These are phyloP conservation scores for Coleophora flavipennella DNA, from an alignment of 2,888 invertebrate species.

Conservation along the genomic window DNA sequence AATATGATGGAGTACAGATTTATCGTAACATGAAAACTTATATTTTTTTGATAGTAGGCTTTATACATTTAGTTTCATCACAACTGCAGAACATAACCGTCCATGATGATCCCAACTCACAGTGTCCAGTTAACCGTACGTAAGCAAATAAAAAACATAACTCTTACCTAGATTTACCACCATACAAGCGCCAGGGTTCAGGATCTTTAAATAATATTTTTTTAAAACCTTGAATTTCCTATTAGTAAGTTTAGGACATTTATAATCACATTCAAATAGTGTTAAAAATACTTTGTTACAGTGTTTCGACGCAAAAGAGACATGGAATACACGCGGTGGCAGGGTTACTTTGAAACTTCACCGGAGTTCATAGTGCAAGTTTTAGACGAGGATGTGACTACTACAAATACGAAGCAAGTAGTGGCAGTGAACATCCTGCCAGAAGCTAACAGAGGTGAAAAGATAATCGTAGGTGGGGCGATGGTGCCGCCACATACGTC, in stretches of 20 bases:
- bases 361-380: slow-evolving; percentile 60
- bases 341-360: slow-evolving; percentile 35
- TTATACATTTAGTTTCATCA: slow-evolving; percentile 37
- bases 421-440: slow-evolving; percentile 50
- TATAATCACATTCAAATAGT: too few relatives aligned
- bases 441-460: slow-evolving; percentile 30
- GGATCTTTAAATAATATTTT: too few relatives aligned
- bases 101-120: slow-evolving; percentile 26
- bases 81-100: slow-evolving; percentile 21
- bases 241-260: too few relatives aligned
- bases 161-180: too few relatives aligned
- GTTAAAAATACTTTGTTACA: slow-evolving; percentile 22
- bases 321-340: slow-evolving; percentile 56
- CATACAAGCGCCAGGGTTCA: too few relatives aligned
- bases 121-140: slow-evolving; percentile 46
- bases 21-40: slow-evolving; percentile 57
- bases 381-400: slow-evolving; percentile 49
- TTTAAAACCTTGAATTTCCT: too few relatives aligned
- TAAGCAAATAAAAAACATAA: slow-evolving; percentile 5
- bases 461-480: slow-evolving; percentile 51
- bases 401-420: slow-evolving; percentile 29
- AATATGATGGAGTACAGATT: slow-evolving; percentile 36
- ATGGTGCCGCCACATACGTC: slow-evolving; percentile 28
- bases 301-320: slow-evolving; percentile 47
- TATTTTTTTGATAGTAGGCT: slow-evolving; percentile 49